Evolutionary conservation across 2,113 vertebrate species (phyloP).

Genomic region (Lota lota): DNA sequence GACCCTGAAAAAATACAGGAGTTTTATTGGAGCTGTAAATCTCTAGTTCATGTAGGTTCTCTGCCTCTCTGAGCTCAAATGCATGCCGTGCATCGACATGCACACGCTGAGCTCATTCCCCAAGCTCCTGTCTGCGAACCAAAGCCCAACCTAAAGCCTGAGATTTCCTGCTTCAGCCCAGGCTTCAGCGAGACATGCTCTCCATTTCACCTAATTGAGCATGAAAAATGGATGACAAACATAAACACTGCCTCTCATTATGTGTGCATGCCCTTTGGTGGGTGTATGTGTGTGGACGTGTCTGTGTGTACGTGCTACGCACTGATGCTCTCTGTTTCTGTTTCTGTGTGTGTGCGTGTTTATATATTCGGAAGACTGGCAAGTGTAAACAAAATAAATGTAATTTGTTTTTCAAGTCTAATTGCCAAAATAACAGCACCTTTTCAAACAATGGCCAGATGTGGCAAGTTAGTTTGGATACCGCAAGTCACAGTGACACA

Average conservation of each 20-base stretch:
- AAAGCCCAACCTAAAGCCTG: slow-evolving; percentile 23
- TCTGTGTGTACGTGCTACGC: slow-evolving; percentile 1
- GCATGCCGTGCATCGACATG: not conserved
- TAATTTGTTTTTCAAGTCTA: slow-evolving; percentile 56
- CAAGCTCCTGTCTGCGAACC: slow-evolving; percentile 8
- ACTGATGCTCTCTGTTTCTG: too few relatives aligned
- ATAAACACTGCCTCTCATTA: slow-evolving; percentile 50
- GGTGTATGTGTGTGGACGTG: slow-evolving; percentile 2
- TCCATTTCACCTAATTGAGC: slow-evolving; percentile 58
- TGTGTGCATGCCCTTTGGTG: slow-evolving; percentile 16
- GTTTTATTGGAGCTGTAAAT: too few relatives aligned
- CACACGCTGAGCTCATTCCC: slow-evolving; percentile 17
- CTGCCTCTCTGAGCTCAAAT: too few relatives aligned
- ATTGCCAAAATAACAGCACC: slow-evolving; percentile 61
- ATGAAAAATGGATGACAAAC: slow-evolving; percentile 65
- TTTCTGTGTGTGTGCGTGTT: slow-evolving; percentile 12
- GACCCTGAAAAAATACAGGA: too few relatives aligned
- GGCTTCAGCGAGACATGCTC: slow-evolving; percentile 41
- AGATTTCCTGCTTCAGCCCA: slow-evolving; percentile 34
- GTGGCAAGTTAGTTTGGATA: slow-evolving; percentile 44
- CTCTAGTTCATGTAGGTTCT: too few relatives aligned
- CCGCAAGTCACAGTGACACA: slow-evolving; percentile 46
- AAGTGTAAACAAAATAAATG: slow-evolving; percentile 37
- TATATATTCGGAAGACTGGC: slow-evolving; percentile 26
- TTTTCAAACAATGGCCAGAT: slow-evolving; percentile 58